These are phyloP conservation scores for Nomada fabriciana DNA, from an alignment of 2,888 invertebrate species.

Conservation along the genomic window DNA sequence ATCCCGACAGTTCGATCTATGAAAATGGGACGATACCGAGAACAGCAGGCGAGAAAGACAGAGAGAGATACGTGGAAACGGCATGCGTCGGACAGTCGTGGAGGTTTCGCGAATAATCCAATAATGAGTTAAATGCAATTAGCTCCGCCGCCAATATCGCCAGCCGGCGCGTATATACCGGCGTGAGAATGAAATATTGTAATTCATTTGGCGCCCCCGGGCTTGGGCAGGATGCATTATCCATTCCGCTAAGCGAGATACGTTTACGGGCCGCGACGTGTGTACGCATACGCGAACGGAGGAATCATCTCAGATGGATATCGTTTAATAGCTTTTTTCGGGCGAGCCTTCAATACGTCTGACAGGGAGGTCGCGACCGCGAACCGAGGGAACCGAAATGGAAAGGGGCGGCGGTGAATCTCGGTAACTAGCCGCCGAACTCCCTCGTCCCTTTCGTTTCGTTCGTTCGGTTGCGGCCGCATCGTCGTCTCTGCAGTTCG, in stretches of 20 bases:
- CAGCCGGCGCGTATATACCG: constrained; percentile 66
- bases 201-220: constrained; percentile 78
- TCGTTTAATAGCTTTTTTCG: constrained; percentile 82
- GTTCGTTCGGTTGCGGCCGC: background rate
- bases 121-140: constrained; percentile 75
- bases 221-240: constrained; percentile 75
- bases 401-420: background rate
- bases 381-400: constrained; percentile 1
- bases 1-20: constrained; percentile 58
- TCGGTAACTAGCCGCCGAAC: constrained; percentile 65
- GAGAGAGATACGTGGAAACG: background rate
- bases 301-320: constrained; percentile 81
- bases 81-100: constrained; percentile 40
- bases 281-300: constrained; percentile 68
- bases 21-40: constrained; percentile 13
- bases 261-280: constrained; percentile 10
- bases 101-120: constrained; percentile 60
- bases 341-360: constrained; percentile 68
- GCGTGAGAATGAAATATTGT: constrained; percentile 80
- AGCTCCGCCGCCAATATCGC: constrained; percentile 63
- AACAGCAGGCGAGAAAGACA: background rate
- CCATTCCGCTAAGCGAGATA: constrained; percentile 75
- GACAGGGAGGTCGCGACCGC: constrained; percentile 18
- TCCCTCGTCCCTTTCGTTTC: constrained; percentile 9
- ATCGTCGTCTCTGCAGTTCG: background rate